Conservation (phyloP, 2,113 vertebrate genomes). For the Ctenomys sociabilis region DNA sequence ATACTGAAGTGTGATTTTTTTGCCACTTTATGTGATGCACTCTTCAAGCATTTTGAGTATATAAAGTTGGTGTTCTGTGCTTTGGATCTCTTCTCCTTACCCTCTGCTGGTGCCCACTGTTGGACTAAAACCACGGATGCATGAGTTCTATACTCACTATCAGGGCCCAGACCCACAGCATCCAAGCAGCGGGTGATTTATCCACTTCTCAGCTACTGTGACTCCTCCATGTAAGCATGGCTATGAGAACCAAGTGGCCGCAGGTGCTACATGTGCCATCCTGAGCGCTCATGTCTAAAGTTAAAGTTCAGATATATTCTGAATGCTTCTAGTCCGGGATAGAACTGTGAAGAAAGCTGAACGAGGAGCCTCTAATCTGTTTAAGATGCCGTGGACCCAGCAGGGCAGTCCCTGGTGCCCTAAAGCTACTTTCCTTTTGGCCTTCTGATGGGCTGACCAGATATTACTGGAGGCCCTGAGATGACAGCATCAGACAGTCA, state of each 20-base stretch:
- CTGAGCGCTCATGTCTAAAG: neutral
- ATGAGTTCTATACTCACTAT: accelerated
- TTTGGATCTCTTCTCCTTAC: neutral
- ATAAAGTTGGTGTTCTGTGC: neutral
- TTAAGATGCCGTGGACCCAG: neutral
- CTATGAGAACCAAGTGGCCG: neutral
- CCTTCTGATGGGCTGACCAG: neutral
- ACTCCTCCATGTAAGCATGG: neutral
- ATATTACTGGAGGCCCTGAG: neutral
- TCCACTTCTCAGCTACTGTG: neutral
- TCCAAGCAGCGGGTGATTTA: neutral
- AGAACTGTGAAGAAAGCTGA: neutral
- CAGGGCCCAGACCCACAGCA: neutral
- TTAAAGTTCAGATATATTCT: neutral
- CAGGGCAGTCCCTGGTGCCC: no score
- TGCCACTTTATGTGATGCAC: neutral
- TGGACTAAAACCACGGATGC: neutral
- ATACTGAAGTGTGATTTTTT: neutral
- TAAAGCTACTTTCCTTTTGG: neutral
- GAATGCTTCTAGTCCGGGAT: neutral
- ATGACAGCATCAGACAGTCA: neutral
- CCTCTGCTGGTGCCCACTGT: neutral
- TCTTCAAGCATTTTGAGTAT: neutral
- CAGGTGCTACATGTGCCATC: neutral
- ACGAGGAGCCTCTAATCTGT: accelerated